Percentiles rank a stretch among this genome's conserved stretches.
Conservation (phyloP, 2,888 invertebrate genomes). For the Periphyllus acericola region DNA sequence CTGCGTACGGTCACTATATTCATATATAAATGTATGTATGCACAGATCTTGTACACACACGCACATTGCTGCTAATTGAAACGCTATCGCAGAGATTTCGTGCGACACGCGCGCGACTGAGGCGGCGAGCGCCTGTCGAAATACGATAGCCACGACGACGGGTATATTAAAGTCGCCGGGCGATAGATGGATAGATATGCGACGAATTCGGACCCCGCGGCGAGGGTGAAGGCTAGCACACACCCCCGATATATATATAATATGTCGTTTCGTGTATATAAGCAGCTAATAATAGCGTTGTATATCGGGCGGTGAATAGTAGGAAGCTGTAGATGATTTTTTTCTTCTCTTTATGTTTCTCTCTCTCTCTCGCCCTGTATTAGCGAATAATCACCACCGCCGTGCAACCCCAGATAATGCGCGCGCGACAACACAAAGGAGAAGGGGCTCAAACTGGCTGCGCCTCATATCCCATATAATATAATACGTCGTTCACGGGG, state of each 20-base stretch:
- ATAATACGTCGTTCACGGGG: neutral
- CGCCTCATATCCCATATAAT: neutral
- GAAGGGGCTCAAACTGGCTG: neutral
- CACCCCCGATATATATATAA: neutral
- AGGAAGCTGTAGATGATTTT: conserved; percentile 30
- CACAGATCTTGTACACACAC: neutral
- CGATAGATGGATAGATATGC: neutral
- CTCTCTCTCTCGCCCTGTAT: neutral
- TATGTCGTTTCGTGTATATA: neutral
- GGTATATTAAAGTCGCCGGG: neutral
- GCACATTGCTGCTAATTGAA: conserved; percentile 29
- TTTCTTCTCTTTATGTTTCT: neutral
- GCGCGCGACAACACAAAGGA: neutral
- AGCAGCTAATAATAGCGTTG: conserved; percentile 31
- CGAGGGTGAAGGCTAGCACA: neutral
- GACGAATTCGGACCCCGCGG: conserved; percentile 12
- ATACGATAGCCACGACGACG: conserved; percentile 34
- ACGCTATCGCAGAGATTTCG: conserved; percentile 32
- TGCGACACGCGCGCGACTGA: conserved; percentile 23
- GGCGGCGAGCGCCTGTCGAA: conserved; percentile 35
- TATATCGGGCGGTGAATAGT: neutral
- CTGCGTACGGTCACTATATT: no score
- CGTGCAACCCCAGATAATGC: neutral
- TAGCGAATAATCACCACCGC: conserved; percentile 22
- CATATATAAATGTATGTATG: no score